A percentile compares a stretch with the other conserved stretches of the same genome.
Evolutionary conservation across 2,113 vertebrate species (phyloP).

Genomic region (Pachyramphus minor): DNA sequence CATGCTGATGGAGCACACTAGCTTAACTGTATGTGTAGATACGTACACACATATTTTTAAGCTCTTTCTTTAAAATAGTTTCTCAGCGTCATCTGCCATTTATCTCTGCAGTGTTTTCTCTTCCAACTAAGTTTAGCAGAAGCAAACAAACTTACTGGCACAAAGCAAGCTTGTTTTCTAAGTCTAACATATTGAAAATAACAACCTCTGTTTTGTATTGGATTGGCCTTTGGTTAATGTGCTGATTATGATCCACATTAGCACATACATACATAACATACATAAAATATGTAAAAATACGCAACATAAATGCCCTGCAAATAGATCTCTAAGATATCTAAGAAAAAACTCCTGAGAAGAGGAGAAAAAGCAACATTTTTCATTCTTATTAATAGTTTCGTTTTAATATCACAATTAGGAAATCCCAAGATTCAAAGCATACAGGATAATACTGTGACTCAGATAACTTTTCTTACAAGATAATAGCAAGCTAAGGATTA

Average conservation of each 20-base stretch:
- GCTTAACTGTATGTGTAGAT: neutral
- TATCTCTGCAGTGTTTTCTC: neutral
- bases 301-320: neutral
- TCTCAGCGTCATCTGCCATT: neutral
- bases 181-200: neutral
- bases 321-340: neutral
- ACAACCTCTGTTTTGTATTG: neutral
- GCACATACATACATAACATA: neutral
- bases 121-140: neutral
- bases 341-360: neutral
- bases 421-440: neutral
- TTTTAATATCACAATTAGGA: neutral
- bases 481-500: neutral
- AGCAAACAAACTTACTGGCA: neutral
- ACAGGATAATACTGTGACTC: neutral
- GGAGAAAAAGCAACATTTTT: neutral
- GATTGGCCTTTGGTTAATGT: neutral
- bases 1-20: neutral
- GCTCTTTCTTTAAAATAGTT: constrained; percentile 16
- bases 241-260: neutral
- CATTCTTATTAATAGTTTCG: neutral
- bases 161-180: neutral
- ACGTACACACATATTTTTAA: neutral
- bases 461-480: neutral
- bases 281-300: neutral